Percentiles rank a stretch among this genome's conserved stretches.
phyloP scores from a whole-genome alignment of 2,888 invertebrate species.

The Halocaridina rubra region DNA sequence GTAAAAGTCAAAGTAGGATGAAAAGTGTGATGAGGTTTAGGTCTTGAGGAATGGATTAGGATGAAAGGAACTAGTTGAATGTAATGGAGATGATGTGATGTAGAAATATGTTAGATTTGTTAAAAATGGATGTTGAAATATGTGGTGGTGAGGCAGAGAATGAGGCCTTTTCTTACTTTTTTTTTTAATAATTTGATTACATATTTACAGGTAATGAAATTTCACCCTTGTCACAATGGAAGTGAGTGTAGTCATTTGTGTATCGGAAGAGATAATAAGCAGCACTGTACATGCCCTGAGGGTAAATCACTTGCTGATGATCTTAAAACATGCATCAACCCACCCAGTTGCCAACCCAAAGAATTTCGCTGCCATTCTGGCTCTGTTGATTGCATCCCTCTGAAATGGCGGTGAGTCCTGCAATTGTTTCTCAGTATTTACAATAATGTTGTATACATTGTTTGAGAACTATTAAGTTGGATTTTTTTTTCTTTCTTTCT shows the following conservation, averaged over 20 bases:
- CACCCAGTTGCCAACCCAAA: constrained; percentile 78
- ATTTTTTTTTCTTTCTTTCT: too few relatives aligned
- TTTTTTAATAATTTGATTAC: too few relatives aligned
- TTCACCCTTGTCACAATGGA: constrained; percentile 48
- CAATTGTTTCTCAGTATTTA: background rate
- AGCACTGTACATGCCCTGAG: constrained; percentile 48
- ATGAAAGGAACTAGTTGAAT: too few relatives aligned
- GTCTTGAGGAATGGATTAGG: too few relatives aligned
- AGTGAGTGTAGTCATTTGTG: constrained; percentile 61
- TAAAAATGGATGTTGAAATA: too few relatives aligned
- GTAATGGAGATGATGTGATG: too few relatives aligned
- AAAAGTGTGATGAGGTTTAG: too few relatives aligned
- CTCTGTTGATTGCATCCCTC: constrained; percentile 51
- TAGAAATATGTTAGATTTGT: too few relatives aligned
- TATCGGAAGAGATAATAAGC: constrained; percentile 15
- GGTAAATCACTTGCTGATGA: constrained; percentile 67
- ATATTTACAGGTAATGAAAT: constrained; percentile 17
- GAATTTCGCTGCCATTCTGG: constrained; percentile 76
- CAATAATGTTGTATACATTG: background rate
- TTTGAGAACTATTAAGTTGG: too few relatives aligned
- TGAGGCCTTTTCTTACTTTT: too few relatives aligned
- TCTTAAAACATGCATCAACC: constrained; percentile 76
- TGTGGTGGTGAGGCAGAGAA: too few relatives aligned
- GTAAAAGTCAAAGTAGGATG: too few relatives aligned
- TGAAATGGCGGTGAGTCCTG: constrained; percentile 56